Evolutionary conservation across 2,113 vertebrate genomes (phyloP).

Genomic region (Bufo bufo): DNA sequence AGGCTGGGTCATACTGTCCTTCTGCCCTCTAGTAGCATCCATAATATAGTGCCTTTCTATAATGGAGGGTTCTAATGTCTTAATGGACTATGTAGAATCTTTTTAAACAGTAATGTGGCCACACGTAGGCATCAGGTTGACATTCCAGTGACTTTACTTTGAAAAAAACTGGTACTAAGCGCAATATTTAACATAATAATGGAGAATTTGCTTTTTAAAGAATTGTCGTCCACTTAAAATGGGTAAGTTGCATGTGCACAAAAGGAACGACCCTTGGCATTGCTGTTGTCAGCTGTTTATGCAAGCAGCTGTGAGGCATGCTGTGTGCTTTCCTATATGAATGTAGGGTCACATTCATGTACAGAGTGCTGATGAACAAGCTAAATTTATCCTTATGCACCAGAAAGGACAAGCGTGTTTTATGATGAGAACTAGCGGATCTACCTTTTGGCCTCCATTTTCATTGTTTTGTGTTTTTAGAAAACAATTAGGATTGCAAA

Average conservation of each 20-base stretch:
- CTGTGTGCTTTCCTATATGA: slow-evolving; percentile 65
- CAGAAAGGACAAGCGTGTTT: slow-evolving; percentile 59
- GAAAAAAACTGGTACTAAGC: background rate
- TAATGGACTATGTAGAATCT: background rate
- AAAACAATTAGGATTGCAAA: slow-evolving; percentile 70
- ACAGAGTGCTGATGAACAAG: slow-evolving; percentile 63
- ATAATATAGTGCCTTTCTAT: background rate
- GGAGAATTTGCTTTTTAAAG: slow-evolving; percentile 1
- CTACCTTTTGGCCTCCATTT: slow-evolving; percentile 63
- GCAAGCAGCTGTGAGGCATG: slow-evolving; percentile 61
- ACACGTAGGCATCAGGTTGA: background rate
- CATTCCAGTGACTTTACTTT: slow-evolving; percentile 25
- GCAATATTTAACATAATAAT: slow-evolving; percentile 26
- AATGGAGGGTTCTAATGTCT: background rate
- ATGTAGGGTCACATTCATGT: slow-evolving; percentile 64
- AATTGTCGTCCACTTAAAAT: background rate
- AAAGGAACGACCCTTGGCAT: slow-evolving; percentile 16
- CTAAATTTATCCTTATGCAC: slow-evolving; percentile 63
- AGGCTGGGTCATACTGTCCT: background rate
- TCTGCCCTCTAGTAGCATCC: background rate
- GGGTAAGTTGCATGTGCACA: slow-evolving; percentile 8
- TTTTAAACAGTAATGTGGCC: background rate
- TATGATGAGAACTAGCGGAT: slow-evolving; percentile 60
- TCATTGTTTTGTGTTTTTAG: slow-evolving; percentile 68
- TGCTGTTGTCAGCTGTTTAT: slow-evolving; percentile 65